Percentiles rank a stretch among this genome's conserved stretches.
These are phyloP conservation scores for Protonibea diacanthus DNA, from an alignment of 2,797 vertebrate species.

Conservation along the genomic window DNA sequence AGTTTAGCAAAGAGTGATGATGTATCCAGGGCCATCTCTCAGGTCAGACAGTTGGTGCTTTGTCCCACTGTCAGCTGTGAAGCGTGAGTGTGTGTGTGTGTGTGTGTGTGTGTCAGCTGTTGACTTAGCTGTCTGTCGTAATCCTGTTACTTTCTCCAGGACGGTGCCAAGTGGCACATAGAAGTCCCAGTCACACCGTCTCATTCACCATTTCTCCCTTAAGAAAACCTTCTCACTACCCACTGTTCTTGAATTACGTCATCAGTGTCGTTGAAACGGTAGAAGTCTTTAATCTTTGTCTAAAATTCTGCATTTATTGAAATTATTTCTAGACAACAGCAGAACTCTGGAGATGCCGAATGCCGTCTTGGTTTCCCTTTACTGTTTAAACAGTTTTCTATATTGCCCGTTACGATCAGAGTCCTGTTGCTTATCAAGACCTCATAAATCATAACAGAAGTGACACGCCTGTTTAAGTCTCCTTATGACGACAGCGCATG, in stretches of 20 bases:
- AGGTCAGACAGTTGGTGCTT: constrained; percentile 73
- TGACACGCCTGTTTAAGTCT: constrained; percentile 41
- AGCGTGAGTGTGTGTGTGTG: constrained; percentile 44
- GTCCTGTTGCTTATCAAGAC: constrained; percentile 60
- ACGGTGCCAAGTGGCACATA: constrained; percentile 69
- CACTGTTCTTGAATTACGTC: constrained; percentile 9
- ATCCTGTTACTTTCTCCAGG: constrained; percentile 79
- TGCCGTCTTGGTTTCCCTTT: too few relatives aligned
- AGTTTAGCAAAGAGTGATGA: constrained; percentile 34
- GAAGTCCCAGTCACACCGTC: constrained; percentile 33
- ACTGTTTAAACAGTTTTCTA: not conserved
- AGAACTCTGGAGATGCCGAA: not conserved
- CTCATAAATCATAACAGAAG: constrained; percentile 34
- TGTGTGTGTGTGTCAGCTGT: constrained; percentile 73
- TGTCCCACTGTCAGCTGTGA: constrained; percentile 76
- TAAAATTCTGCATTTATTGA: not conserved
- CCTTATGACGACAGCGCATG: not conserved
- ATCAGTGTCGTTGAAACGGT: not conserved
- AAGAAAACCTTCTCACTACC: not conserved
- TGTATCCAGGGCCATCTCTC: constrained; percentile 26
- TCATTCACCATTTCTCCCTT: constrained; percentile 28
- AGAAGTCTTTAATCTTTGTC: not conserved
- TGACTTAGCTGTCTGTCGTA: constrained; percentile 79
- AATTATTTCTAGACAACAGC: not conserved
- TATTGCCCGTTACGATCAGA: constrained; percentile 19